These are phyloP conservation scores for Chaitophorus viminalis DNA, from an alignment of 2,888 invertebrate genomes.

Conservation along the genomic window DNA sequence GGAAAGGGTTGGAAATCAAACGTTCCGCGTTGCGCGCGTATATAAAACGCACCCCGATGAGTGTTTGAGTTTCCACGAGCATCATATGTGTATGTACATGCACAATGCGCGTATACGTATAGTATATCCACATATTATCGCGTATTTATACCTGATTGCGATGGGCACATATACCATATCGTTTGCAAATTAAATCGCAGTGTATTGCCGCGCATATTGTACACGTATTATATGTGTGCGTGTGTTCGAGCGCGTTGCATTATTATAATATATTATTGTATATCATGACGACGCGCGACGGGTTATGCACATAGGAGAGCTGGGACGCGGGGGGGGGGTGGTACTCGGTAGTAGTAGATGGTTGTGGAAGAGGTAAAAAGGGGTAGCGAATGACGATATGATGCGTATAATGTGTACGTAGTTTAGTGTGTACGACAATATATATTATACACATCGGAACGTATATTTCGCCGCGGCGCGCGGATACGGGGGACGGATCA, in stretches of 20 bases:
- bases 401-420: neutral
- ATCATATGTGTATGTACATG: neutral
- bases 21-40: neutral
- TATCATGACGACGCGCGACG: neutral
- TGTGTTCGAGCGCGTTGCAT: neutral
- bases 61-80: constrained; percentile 9
- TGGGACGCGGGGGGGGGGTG: too few relatives aligned
- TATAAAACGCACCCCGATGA: neutral
- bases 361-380: neutral
- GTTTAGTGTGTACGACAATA: too few relatives aligned
- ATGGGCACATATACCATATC: too few relatives aligned
- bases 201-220: too few relatives aligned
- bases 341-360: too few relatives aligned
- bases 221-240: neutral
- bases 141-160: constrained; percentile 40
- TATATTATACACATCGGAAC: neutral
- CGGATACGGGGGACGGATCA: neutral
- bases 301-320: neutral
- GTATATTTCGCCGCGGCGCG: neutral
- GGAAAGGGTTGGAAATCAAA: constrained; percentile 36
- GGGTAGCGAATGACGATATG: neutral
- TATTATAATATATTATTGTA: neutral
- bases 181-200: too few relatives aligned
- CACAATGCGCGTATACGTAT: neutral
- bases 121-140: neutral